Conservation (phyloP, 2,797 vertebrate species). For the Propithecus deckenii region DNA sequence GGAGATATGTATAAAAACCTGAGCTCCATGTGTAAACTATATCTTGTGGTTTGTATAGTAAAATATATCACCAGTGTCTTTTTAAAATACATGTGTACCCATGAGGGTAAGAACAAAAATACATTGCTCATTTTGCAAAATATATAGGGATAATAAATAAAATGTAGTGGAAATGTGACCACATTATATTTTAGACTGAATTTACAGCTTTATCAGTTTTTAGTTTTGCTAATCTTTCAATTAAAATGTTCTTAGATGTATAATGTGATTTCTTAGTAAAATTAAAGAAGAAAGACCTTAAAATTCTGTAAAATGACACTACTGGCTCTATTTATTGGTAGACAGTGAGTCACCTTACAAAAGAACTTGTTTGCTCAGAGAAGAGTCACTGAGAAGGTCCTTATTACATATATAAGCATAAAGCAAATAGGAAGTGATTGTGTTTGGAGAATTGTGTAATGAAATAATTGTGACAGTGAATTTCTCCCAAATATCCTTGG, state of each 20-base stretch:
- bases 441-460: neutral
- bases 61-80: slow-evolving; percentile 46
- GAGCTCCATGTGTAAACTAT: slow-evolving; percentile 24
- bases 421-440: neutral
- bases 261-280: neutral
- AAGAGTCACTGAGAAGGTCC: neutral
- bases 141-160: neutral
- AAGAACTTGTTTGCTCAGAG: neutral
- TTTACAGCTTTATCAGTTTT: neutral
- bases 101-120: slow-evolving; percentile 1
- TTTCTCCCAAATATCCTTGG: neutral
- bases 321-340: neutral
- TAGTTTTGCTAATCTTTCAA: neutral
- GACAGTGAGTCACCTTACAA: neutral
- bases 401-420: neutral
- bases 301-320: neutral
- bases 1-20: slow-evolving; percentile 44
- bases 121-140: neutral
- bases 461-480: neutral
- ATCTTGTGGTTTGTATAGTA: slow-evolving; percentile 50
- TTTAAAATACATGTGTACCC: neutral
- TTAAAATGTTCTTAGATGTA: neutral
- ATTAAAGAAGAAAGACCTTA: neutral
- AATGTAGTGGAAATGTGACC: neutral
- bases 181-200: neutral